A percentile compares a stretch with the other conserved stretches of the same genome.
Evolutionary conservation across 1,140 invertebrate genomes (phyloP).

Genomic region (Chironomus striatipennis): DNA sequence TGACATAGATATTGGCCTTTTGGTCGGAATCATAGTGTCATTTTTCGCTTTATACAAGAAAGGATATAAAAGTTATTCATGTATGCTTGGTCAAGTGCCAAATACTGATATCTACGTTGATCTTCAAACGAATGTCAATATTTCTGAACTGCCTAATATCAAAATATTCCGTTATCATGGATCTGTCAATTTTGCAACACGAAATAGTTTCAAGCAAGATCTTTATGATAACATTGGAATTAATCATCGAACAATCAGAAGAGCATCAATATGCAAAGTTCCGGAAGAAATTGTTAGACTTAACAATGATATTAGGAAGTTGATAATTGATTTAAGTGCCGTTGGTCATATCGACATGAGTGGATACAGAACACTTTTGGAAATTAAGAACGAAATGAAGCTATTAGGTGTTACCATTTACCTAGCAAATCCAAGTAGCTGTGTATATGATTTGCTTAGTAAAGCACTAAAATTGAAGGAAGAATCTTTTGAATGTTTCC

Average conservation of each 20-base stretch:
- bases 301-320: constrained; percentile 30
- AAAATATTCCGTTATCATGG: constrained; percentile 38
- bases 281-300: constrained; percentile 29
- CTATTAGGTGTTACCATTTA: constrained; percentile 30
- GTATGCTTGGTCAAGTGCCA: constrained; percentile 34
- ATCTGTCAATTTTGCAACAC: constrained; percentile 38
- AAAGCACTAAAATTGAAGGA: constrained; percentile 32
- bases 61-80: constrained; percentile 34
- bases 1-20: constrained; percentile 66
- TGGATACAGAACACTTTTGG: constrained; percentile 32
- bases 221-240: constrained; percentile 33
- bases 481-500: constrained; percentile 43
- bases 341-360: constrained; percentile 37
- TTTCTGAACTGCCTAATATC: constrained; percentile 33
- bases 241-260: constrained; percentile 26
- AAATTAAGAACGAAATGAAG: constrained; percentile 36
- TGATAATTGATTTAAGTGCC: constrained; percentile 37
- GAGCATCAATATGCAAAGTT: constrained; percentile 31
- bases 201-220: constrained; percentile 32
- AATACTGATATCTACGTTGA: constrained; percentile 36
- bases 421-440: constrained; percentile 34
- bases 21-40: constrained; percentile 35
- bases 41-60: constrained; percentile 37
- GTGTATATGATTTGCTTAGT: constrained; percentile 35
- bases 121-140: constrained; percentile 35